Percentiles rank a stretch among this genome's conserved stretches.
These are phyloP conservation scores for Drosophila miranda DNA, from an alignment of 1,140 invertebrate genomes.

Conservation along the genomic window DNA sequence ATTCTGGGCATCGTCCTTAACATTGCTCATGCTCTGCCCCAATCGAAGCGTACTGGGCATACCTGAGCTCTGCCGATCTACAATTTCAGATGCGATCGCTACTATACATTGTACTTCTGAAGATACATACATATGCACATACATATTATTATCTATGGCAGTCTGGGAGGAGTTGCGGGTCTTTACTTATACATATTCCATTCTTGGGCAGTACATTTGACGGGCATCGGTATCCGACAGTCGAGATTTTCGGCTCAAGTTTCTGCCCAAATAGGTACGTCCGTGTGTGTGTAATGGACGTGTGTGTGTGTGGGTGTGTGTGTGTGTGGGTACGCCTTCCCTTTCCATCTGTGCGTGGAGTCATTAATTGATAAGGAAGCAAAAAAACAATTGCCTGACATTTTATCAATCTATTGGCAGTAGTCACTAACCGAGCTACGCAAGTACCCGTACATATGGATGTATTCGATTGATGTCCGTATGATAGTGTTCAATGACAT, in stretches of 20 bases:
- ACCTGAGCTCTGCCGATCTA: too few species aligned
- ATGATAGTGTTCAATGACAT: not conserved
- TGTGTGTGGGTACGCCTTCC: slow-evolving; percentile 11
- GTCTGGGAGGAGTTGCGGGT: too few species aligned
- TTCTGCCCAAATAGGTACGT: too few species aligned
- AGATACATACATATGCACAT: too few species aligned
- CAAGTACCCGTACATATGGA: slow-evolving; percentile 19
- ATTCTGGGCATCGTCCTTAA: too few species aligned
- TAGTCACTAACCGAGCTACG: slow-evolving; percentile 31
- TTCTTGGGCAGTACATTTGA: not conserved
- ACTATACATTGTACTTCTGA: too few species aligned
- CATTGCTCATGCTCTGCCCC: too few species aligned
- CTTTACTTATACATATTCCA: too few species aligned
- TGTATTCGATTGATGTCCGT: slow-evolving; percentile 3
- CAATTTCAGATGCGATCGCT: too few species aligned
- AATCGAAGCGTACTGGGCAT: too few species aligned
- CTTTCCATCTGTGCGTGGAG: slow-evolving; percentile 10
- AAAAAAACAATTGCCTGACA: slow-evolving; percentile 54
- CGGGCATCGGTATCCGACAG: slow-evolving; percentile 2
- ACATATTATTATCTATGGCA: too few species aligned
- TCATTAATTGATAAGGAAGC: slow-evolving; percentile 62
- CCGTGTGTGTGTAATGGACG: not conserved
- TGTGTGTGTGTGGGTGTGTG: slow-evolving; percentile 12
- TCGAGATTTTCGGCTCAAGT: not conserved
- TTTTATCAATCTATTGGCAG: slow-evolving; percentile 68